Evolutionary conservation across 2,888 invertebrate genomes (phyloP).

Genomic region (Nephrocerus scutellatus): DNA sequence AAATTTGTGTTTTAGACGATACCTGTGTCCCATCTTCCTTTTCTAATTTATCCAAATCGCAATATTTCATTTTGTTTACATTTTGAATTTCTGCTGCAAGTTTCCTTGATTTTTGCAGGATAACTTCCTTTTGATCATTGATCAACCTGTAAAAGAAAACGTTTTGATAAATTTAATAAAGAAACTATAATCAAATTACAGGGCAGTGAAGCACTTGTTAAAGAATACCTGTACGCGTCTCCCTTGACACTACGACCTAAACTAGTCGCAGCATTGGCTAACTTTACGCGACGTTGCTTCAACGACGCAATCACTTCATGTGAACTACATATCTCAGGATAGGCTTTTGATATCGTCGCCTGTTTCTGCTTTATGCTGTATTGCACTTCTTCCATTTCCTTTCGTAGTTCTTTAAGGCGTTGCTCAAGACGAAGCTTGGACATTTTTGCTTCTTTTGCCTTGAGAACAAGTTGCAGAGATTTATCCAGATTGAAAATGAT

Average conservation of each 20-base stretch:
- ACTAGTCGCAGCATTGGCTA: slow-evolving; percentile 34
- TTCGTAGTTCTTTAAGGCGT: slow-evolving; percentile 34
- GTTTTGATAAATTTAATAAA: too few species aligned
- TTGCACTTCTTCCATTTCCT: slow-evolving; percentile 34
- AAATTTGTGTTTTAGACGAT: background rate
- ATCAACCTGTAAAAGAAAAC: slow-evolving; percentile 34
- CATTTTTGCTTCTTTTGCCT: slow-evolving; percentile 36
- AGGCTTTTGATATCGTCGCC: slow-evolving; percentile 33
- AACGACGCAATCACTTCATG: slow-evolving; percentile 37
- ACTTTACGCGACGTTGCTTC: slow-evolving; percentile 34
- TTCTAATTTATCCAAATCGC: slow-evolving; percentile 22
- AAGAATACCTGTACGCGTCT: slow-evolving; percentile 30
- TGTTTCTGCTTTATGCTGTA: slow-evolving; percentile 34
- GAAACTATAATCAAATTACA: too few species aligned
- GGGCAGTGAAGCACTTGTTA: too few species aligned
- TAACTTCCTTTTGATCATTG: slow-evolving; percentile 33
- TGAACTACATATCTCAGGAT: slow-evolving; percentile 38
- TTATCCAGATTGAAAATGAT: slow-evolving; percentile 39
- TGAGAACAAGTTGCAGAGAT: slow-evolving; percentile 36
- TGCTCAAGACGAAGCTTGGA: slow-evolving; percentile 33
- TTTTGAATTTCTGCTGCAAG: slow-evolving; percentile 39
- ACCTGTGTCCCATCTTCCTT: background rate
- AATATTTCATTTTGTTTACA: slow-evolving; percentile 34
- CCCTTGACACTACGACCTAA: slow-evolving; percentile 36
- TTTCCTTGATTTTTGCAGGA: slow-evolving; percentile 32